These are phyloP conservation scores for Avahi laniger DNA, from an alignment of 2,797 vertebrate species.

Conservation along the genomic window DNA sequence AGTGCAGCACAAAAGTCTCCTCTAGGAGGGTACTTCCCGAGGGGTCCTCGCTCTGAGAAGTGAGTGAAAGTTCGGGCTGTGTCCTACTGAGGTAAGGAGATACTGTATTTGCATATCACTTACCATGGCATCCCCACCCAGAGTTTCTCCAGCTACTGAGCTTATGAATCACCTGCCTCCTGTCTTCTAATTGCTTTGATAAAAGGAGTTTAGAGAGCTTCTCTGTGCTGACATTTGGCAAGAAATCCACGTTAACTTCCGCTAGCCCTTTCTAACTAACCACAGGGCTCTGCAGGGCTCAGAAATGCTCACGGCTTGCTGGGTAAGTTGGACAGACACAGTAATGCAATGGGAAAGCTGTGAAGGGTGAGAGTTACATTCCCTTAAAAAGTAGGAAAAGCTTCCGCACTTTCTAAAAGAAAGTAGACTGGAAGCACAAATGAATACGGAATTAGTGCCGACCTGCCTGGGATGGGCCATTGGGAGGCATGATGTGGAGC, in stretches of 20 bases:
- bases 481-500: neutral
- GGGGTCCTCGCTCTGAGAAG: neutral
- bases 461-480: neutral
- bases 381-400: slow-evolving; percentile 43
- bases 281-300: neutral
- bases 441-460: slow-evolving; percentile 21
- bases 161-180: neutral
- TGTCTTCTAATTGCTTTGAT: neutral
- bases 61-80: neutral
- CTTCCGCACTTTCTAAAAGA: neutral
- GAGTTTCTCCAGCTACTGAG: neutral
- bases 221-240: neutral
- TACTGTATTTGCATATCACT: neutral
- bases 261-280: neutral
- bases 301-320: neutral
- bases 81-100: neutral
- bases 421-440: neutral
- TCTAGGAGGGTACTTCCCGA: neutral
- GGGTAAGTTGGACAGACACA: neutral
- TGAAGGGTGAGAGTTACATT: slow-evolving; percentile 9
- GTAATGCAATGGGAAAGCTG: slow-evolving; percentile 47
- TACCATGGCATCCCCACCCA: neutral
- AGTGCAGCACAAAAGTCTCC: neutral
- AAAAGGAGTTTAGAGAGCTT: neutral
- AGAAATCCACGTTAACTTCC: neutral